Percentiles rank a stretch among this genome's conserved stretches.
phyloP scores from a whole-genome alignment of 2,113 vertebrate genomes.

The Grallaria varia region DNA sequence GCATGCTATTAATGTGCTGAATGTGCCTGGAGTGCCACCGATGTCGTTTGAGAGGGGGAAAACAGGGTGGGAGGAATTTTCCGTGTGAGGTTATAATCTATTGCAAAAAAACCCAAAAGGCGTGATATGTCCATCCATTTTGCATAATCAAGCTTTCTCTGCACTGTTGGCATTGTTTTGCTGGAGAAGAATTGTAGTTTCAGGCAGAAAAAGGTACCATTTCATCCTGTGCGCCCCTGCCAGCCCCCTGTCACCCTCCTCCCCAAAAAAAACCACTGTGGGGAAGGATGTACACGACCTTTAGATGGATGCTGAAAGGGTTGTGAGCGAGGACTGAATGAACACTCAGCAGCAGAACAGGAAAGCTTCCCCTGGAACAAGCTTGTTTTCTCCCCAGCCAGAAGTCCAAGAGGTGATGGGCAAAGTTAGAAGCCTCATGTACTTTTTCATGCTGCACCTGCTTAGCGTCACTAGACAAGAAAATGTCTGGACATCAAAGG shows the following conservation, averaged over 20 bases:
- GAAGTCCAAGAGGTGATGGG: not conserved
- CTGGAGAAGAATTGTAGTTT: slow-evolving; percentile 42
- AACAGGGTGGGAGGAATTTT: not conserved
- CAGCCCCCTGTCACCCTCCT: not conserved
- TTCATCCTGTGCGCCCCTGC: not conserved
- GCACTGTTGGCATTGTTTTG: slow-evolving; percentile 42
- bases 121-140: slow-evolving; percentile 52
- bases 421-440: slow-evolving; percentile 11
- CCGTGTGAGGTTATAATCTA: slow-evolving; percentile 15
- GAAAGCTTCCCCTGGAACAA: slow-evolving; percentile 10
- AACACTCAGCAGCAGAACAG: not conserved
- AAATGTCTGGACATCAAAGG: not conserved
- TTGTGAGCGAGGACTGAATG: not conserved
- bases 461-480: not conserved
- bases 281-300: not conserved
- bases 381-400: not conserved
- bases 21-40: not conserved
- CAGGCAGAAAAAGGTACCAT: not conserved
- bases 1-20: slow-evolving; percentile 16
- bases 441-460: not conserved
- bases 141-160: slow-evolving; percentile 54
- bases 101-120: slow-evolving; percentile 19
- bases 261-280: not conserved
- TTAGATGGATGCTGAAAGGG: not conserved
- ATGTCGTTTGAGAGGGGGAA: slow-evolving; percentile 3